Evolutionary conservation across 1,140 invertebrate genomes (phyloP), one percentile per base, ranked within the genome.

Genomic region (Ceratina australensis): DNA sequence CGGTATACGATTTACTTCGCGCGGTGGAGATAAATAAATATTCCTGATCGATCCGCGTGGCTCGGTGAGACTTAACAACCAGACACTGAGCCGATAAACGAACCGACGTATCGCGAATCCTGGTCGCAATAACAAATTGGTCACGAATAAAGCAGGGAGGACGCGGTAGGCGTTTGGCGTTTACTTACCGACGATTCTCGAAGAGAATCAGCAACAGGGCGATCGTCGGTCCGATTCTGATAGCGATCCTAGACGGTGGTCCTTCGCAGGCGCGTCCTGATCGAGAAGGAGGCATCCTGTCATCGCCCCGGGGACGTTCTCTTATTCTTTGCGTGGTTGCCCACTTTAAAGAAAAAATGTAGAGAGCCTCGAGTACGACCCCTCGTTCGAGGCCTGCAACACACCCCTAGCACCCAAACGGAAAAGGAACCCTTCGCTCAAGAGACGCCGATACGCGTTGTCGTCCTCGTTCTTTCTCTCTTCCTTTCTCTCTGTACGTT

Each of bases 281-380:
- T 89, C 87, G 87, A 84, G 86, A 87, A 86, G 90, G 82, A 90
- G 89, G 91, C 91, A 92, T 92, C 86, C 89, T 92, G 88, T 92
- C 91, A 92, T 92, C 87, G 90, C 91, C 91, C 88, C 89, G 85
- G 82, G 84, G 84, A 84, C 83, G 75, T 82, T 83, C 83, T 82
- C 86, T 87, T 81, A 65, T 82, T 79, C 80, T 81, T 74, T 79
- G 76, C 87, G 80, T 83, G 82, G 75, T 86, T 86, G 82, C 84
- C 84, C 88, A 87, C 89, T 90, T 86, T 84, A 80, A 85, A 85
- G 79, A 71, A 80, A 64, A 42, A 33, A 33, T 3, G 10, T 42
- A 42, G 10, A 42, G 33, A 42, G 33, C 10, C 33, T 84, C 74
- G 77, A 86, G 80, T 71, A 72, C 77, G 79, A 82, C 81, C 88